Conservation (phyloP, 2,113 vertebrate genomes). For the Cettia cetti region DNA sequence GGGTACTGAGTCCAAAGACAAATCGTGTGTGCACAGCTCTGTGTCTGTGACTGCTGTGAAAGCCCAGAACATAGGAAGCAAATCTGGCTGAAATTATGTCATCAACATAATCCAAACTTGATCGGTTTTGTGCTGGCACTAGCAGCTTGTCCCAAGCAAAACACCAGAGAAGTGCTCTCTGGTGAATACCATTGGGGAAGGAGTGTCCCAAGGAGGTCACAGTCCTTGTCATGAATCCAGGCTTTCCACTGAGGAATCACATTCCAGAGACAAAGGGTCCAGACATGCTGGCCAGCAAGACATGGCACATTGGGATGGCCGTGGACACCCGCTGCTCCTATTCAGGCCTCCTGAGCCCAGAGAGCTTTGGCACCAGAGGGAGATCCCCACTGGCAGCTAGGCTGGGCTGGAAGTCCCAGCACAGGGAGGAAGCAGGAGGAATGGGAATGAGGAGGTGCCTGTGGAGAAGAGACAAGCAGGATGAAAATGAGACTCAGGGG, state of each 20-base stretch:
- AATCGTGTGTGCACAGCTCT: neutral
- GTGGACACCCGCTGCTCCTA: rapidly evolving
- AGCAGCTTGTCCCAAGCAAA: neutral
- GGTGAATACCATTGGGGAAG: rapidly evolving
- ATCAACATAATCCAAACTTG: neutral
- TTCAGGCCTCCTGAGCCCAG: neutral
- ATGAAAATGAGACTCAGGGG: neutral
- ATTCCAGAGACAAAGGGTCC: neutral
- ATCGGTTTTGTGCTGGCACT: neutral
- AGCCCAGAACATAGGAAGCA: neutral
- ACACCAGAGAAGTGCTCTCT: rapidly evolving
- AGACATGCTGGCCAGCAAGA: neutral
- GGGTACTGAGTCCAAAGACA: neutral
- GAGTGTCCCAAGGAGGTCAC: neutral
- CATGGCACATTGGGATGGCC: rapidly evolving
- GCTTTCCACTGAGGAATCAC: neutral
- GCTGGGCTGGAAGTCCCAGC: neutral
- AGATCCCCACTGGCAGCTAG: neutral
- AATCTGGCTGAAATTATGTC: neutral
- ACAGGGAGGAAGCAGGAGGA: neutral
- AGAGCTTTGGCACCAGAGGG: neutral
- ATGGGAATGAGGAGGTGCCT: neutral
- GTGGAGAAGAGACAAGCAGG: neutral
- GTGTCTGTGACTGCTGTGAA: neutral
- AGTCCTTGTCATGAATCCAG: neutral